These are phyloP conservation scores for Casuarius casuarius DNA, from an alignment of 2,113 vertebrate genomes.

Conservation along the genomic window DNA sequence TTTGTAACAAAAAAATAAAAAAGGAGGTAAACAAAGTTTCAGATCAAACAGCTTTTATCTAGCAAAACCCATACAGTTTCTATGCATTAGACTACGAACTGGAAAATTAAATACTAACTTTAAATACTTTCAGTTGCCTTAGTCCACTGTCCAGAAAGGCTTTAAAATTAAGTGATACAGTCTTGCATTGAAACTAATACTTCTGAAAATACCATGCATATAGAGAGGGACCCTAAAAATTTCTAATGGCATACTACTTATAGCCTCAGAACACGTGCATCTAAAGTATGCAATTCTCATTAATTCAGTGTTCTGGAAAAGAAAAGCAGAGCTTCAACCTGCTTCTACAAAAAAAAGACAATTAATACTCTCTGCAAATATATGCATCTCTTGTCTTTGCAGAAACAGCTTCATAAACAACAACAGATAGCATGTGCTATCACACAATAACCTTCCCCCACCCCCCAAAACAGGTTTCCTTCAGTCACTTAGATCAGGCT, in stretches of 20 bases:
- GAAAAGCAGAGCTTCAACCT: background rate
- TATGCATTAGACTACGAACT: background rate
- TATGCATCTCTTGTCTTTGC: background rate
- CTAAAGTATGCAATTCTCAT: background rate
- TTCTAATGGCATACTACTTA: background rate
- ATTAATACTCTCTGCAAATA: background rate
- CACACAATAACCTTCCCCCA: fast-evolving
- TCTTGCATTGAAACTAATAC: background rate
- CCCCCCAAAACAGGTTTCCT: background rate
- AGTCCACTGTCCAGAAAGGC: background rate
- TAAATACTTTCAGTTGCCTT: background rate
- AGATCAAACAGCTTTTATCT: background rate
- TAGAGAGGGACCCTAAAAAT: background rate
- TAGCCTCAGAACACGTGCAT: background rate
- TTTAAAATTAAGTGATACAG: background rate
- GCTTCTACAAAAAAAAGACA: background rate
- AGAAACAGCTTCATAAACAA: background rate
- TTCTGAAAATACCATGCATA: background rate
- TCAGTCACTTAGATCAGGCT: background rate
- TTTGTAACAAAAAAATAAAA: background rate
- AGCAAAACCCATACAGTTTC: background rate
- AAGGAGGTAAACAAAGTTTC: background rate
- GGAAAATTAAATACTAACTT: background rate
- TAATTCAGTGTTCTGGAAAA: background rate
- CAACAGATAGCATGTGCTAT: fast-evolving